Evolutionary conservation across 1,140 invertebrate species (phyloP), one percentile per base, ranked within the genome.

Genomic region (Physella acuta): DNA sequence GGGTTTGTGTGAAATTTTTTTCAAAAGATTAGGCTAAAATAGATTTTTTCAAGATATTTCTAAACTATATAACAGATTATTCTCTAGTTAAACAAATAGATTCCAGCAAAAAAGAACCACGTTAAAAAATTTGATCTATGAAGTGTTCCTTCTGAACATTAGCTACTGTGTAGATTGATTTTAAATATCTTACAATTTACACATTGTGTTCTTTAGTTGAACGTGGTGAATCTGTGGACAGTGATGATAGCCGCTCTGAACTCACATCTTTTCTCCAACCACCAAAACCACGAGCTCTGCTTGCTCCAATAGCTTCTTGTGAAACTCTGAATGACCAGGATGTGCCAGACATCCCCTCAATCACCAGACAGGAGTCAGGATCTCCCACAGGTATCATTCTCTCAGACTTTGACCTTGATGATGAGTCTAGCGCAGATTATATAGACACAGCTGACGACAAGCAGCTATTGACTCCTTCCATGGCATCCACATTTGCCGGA

Each of bases 271-370:
- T 74, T 34, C 67, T 81, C 14, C 71, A 68, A 20, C 78, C 77
- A 31, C 75, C 76, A 26, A 74, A 73, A 55, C 73, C 76, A 36
- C 82, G 78, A 60, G 39, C 39, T 44, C 36, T 68, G 14, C 71
- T 84, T 59, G 84, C 84, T 28, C 84, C 83, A 11, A 83, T 85
- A 17, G 83, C 83, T 17, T 82, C 81, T 5, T 84, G 81, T 71
- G 83, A 85, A 68, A 85, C 82, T 14, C 69, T 85, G 20, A 78
- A 75, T 70, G 83, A 84, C 56, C 71, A 69, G n/a, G 77, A 78
- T 49, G 58, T 71, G 14, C 75, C 73, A 34, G 76, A 76, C 24
- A 74, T 79, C 3, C 77, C 78, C 39, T 68, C 76, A 70, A 78
- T 78, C 60, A 77, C 68, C 53, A 77, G 71, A 53, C 75, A 79